phyloP scores from a whole-genome alignment of 2,113 vertebrate genomes.

The Hiodon alosoides region DNA sequence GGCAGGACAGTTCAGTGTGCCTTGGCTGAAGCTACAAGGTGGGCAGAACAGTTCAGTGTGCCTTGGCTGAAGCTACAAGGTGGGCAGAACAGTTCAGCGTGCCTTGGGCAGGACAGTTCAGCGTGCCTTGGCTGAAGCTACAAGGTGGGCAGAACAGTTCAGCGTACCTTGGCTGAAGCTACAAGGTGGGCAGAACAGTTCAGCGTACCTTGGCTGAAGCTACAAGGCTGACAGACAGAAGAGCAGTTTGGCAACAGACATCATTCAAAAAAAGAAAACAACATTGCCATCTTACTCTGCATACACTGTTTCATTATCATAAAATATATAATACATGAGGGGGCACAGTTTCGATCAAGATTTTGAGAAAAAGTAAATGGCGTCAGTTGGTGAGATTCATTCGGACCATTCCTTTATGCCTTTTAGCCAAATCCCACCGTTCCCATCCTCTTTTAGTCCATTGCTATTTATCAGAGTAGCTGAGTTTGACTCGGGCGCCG shows the following conservation, averaged over 20 bases:
- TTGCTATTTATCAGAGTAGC: no score
- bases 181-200: neutral
- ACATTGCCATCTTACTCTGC: neutral
- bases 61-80: neutral
- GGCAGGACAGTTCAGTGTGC: no score
- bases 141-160: no score
- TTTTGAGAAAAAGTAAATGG: no score
- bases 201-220: neutral
- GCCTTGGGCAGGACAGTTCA: no score
- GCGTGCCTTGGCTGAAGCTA: no score
- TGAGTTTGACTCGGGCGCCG: neutral
- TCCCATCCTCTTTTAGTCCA: neutral
- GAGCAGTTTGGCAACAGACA: neutral
- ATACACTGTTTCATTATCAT: slow-evolving; percentile 1
- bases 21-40: no score
- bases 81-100: no score
- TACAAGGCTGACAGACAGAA: neutral
- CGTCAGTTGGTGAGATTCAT: no score
- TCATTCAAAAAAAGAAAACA: neutral
- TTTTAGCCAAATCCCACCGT: no score
- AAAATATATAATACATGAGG: neutral
- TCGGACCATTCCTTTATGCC: no score
- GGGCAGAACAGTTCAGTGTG: no score
- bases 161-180: neutral
- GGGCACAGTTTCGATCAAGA: neutral